Percentiles rank a stretch among this genome's conserved stretches.
Evolutionary conservation across 2,888 invertebrate species (phyloP).

Genomic region (Dasysyrphus albostriatus): DNA sequence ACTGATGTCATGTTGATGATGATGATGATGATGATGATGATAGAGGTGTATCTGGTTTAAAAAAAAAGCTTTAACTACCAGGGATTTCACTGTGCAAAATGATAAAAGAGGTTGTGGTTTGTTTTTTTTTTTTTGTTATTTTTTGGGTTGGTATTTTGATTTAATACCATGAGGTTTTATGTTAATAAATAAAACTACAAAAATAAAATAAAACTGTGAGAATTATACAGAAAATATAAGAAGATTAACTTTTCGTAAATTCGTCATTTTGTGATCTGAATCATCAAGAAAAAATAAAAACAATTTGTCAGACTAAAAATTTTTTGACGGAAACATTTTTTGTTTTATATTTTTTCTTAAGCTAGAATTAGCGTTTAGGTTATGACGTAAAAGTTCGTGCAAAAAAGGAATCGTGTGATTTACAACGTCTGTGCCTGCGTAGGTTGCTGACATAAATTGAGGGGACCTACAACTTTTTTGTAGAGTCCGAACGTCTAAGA

Average conservation of each 20-base stretch:
- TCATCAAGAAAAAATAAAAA: neutral
- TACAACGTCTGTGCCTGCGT: too few relatives aligned
- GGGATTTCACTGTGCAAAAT: neutral
- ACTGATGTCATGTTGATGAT: slow-evolving; percentile 40
- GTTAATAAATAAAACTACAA: neutral
- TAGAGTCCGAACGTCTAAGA: too few relatives aligned
- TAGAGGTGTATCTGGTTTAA: slow-evolving; percentile 1
- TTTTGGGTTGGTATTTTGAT: neutral
- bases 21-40: neutral
- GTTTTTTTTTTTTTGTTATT: neutral
- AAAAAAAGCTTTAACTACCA: neutral
- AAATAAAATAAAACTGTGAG: neutral
- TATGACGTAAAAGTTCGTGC: too few relatives aligned
- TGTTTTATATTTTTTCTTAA: neutral
- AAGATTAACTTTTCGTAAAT: neutral
- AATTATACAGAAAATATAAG: neutral
- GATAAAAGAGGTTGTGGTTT: neutral
- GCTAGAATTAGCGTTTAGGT: too few relatives aligned
- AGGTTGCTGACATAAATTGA: too few relatives aligned
- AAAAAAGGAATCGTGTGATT: too few relatives aligned
- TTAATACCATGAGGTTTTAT: neutral
- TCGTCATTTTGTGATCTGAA: neutral
- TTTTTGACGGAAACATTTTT: neutral
- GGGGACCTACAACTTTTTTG: too few relatives aligned
- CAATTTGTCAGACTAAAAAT: neutral